Base-by-base conservation (phyloP, 1,140 invertebrate genomes). In the Calephelis virginiensis region DNA sequence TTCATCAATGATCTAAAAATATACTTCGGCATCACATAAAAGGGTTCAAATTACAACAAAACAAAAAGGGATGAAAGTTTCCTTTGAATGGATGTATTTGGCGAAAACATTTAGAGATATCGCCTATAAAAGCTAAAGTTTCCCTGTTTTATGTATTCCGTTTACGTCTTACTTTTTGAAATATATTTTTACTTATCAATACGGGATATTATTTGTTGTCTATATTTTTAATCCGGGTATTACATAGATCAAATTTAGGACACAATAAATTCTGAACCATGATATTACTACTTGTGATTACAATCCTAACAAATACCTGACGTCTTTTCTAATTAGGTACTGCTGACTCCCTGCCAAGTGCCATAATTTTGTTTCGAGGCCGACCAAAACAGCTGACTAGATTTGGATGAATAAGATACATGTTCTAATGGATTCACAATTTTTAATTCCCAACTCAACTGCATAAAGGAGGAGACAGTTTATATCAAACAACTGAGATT, bases 21-120 rank as follows among this genome's bases (percentile, higher is more conserved):
- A 70, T 53, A 75, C 72, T 71, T 69, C 73, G 77, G 64, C 8
- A 47, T 47, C 70, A 67, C 38, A 72, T 56, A 70, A 74, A 68
- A 82, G 66, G 56, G 71, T 75, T 72, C 45, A 45, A 40, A 72
- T 75, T 78, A 66, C 68, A 70, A 73, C 69, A 67, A 66, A 63
- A 49, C 28, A 50, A 64, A 9, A 43, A 50, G 38, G 38, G 40
- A 45, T 53, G 49, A 50, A 38, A 13, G 37, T 14, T 46, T 53
- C 43, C 63, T 38, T 48, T 13, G 49, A 53, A 50, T 64, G 37
- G 63, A 12, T 56, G 48, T 70, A 56, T 67, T 72, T 66, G 73
- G 72, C 48, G 47, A 64, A 72, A 73, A 66, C 73, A 70, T 72
- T 75, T 67, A 65, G 10, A 66, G 56, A 68, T 66, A 64, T 61